These are phyloP conservation scores for Casuarius casuarius DNA, from an alignment of 2,113 vertebrate genomes.

Conservation along the genomic window DNA sequence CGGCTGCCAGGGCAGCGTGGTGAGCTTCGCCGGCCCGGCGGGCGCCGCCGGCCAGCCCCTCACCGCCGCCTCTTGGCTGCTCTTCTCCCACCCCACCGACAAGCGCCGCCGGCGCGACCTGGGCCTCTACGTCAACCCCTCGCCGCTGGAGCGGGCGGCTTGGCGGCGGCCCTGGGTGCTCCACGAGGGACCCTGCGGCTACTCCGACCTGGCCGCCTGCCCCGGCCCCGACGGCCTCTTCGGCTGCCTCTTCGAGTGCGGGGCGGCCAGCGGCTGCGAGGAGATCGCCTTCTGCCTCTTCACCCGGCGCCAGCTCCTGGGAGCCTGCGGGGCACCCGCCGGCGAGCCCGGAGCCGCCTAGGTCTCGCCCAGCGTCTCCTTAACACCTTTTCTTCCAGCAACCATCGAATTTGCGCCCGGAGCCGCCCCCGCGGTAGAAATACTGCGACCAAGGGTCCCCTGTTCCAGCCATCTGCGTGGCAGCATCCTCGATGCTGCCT, in stretches of 20 bases:
- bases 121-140: conserved; percentile 87
- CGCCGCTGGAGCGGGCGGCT: conserved; percentile 66
- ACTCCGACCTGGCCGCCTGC: conserved; percentile 88
- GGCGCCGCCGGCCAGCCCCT: no score
- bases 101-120: conserved; percentile 77
- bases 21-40: conserved; percentile 72
- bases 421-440: no score
- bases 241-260: conserved; percentile 90
- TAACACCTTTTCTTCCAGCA: no score
- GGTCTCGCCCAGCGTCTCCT: no score
- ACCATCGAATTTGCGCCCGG: no score
- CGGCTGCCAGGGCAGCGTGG: conserved; percentile 93
- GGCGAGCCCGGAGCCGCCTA: no score
- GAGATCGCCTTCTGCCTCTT: conserved; percentile 76
- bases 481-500: no score
- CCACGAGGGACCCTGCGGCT: conserved; percentile 84
- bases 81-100: conserved; percentile 89
- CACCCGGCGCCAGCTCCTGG: not conserved
- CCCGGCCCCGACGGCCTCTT: conserved; percentile 76
- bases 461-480: no score
- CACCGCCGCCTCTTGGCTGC: conserved; percentile 72
- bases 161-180: conserved; percentile 87
- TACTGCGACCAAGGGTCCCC: no score
- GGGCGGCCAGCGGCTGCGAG: conserved; percentile 57
- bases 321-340: rapidly evolving